phyloP scores from a whole-genome alignment of 37 sponge, comb jelly and placozoan species.

The Bolinopsis microptera region DNA sequence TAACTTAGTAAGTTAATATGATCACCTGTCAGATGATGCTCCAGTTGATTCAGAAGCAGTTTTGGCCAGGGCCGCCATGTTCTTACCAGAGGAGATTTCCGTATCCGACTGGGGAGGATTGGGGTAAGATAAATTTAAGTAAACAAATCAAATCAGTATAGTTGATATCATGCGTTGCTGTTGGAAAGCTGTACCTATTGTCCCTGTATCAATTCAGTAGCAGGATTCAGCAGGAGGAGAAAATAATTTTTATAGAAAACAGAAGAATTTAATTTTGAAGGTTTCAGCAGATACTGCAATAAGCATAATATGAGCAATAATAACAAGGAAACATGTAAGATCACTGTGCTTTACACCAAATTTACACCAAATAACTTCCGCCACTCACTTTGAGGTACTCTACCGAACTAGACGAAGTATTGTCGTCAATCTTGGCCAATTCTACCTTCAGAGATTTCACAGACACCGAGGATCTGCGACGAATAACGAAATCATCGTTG shows the following conservation, averaged over 20 bases:
- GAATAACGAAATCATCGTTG: not conserved
- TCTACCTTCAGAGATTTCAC: not conserved
- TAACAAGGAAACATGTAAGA: not conserved
- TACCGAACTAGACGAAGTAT: not conserved
- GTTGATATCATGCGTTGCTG: no score
- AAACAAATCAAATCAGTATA: no score
- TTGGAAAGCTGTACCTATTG: no score
- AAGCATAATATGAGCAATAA: no score
- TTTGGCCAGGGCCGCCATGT: not conserved
- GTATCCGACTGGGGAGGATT: not conserved
- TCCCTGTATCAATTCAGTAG: no score
- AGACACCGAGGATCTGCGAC: not conserved
- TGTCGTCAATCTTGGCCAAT: not conserved
- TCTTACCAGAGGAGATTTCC: not conserved
- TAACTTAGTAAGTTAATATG: no score
- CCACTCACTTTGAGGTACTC: not conserved
- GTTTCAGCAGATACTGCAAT: not conserved
- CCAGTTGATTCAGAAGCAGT: not conserved
- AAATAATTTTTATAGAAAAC: no score
- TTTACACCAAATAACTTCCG: no score
- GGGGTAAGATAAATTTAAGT: no score
- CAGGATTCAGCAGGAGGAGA: no score
- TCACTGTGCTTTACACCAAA: not conserved
- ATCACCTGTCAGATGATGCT: not conserved
- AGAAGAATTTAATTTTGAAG: no score